Percentiles rank a stretch among this genome's conserved stretches.
phyloP scores from a whole-genome alignment of 2,113 vertebrate species.

The Cavia aperea region DNA sequence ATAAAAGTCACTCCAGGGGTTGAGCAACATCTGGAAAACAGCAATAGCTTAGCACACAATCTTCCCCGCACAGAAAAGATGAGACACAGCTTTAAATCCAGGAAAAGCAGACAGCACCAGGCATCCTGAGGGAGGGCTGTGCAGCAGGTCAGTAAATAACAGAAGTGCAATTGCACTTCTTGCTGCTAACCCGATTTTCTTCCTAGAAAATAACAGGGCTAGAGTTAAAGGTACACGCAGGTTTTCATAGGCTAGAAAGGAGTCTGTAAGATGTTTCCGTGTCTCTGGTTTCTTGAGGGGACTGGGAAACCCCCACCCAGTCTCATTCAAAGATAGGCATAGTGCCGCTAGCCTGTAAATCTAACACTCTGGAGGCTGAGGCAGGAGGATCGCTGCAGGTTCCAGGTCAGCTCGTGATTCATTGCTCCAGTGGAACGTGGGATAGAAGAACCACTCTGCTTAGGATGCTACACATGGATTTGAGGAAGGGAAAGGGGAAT shows the following conservation, averaged over 20 bases:
- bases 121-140: neutral
- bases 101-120: neutral
- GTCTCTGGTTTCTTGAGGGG: neutral
- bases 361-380: neutral
- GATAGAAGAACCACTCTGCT: neutral
- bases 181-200: neutral
- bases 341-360: neutral
- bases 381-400: neutral
- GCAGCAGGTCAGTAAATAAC: neutral
- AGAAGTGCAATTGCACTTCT: neutral
- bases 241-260: neutral
- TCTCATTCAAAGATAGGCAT: neutral
- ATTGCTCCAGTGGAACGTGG: neutral
- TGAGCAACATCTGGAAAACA: neutral
- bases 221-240: neutral
- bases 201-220: neutral
- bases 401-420: neutral
- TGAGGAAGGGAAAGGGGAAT: neutral
- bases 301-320: neutral
- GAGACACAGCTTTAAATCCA: neutral
- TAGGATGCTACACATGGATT: neutral
- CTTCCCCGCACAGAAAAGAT: conserved; percentile 10
- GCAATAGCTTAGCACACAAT: neutral
- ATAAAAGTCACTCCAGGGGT: conserved; percentile 14
- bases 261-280: neutral